Conservation (phyloP, 2,888 invertebrate genomes). For the Malacosoma neustria region DNA sequence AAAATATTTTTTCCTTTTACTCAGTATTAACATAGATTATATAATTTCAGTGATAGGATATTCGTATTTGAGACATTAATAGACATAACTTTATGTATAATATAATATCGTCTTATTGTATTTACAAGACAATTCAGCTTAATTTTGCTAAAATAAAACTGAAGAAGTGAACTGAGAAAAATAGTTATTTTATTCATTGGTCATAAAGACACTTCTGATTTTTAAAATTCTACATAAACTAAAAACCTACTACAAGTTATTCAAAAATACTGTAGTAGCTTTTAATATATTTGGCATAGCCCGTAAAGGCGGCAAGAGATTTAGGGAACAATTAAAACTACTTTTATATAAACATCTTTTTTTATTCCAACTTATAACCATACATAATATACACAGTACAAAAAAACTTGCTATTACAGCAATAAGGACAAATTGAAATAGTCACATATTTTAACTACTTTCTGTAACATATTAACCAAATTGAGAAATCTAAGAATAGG, state of each 20-base stretch:
- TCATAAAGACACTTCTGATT: no score
- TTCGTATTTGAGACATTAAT: no score
- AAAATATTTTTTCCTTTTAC: no score
- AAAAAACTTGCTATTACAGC: slow-evolving; percentile 80
- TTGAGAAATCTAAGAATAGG: slow-evolving; percentile 71
- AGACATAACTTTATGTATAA: no score
- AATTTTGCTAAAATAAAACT: no score
- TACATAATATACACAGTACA: slow-evolving; percentile 90
- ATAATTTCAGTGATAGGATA: no score
- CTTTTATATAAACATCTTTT: slow-evolving; percentile 71
- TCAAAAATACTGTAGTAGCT: neutral
- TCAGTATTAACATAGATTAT: no score
- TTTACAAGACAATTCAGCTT: no score
- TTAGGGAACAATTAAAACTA: slow-evolving; percentile 29
- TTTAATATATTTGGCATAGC: neutral
- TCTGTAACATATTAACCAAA: slow-evolving; percentile 66
- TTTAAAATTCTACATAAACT: no score
- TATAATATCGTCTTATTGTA: no score
- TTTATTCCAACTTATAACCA: slow-evolving; percentile 81
- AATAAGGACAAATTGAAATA: slow-evolving; percentile 71
- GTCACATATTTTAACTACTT: slow-evolving; percentile 62
- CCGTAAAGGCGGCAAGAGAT: neutral
- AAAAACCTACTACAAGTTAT: neutral
- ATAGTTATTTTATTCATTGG: no score
- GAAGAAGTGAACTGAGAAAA: no score